Percentiles rank a stretch among this genome's conserved stretches.
These are phyloP conservation scores for Onthophagus sagittarius DNA, from an alignment of 2,888 invertebrate species.

Conservation along the genomic window DNA sequence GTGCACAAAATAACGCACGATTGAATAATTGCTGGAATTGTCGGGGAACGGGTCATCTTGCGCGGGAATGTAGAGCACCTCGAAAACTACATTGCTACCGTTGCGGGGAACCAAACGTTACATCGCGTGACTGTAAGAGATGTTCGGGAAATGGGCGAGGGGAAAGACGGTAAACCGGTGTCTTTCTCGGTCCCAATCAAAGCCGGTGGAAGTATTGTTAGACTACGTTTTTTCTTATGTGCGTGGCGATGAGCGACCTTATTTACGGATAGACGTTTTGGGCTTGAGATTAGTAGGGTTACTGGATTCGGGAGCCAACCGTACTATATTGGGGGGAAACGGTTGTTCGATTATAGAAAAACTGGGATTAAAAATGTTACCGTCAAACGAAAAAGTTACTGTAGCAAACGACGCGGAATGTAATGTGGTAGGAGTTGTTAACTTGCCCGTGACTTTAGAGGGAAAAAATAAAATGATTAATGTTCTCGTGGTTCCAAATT, in stretches of 20 bases:
- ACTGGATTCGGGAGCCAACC: slow-evolving; percentile 24
- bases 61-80: background rate
- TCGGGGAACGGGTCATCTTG: background rate
- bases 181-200: background rate
- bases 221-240: slow-evolving; percentile 16
- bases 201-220: background rate
- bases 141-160: background rate
- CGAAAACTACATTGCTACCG: background rate
- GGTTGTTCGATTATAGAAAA: background rate
- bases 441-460: slow-evolving; percentile 15
- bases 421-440: slow-evolving; percentile 14
- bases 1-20: background rate
- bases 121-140: background rate
- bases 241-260: slow-evolving; percentile 22
- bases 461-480: slow-evolving; percentile 15
- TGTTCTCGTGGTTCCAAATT: slow-evolving; percentile 22
- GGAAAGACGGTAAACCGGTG: background rate
- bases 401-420: slow-evolving; percentile 23
- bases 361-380: too few species aligned
- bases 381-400: too few species aligned
- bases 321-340: too few species aligned
- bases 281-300: slow-evolving; percentile 17
- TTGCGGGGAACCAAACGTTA: slow-evolving; percentile 1
- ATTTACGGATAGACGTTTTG: slow-evolving; percentile 20
- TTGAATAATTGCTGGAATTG: slow-evolving; percentile 6